Base-by-base conservation (phyloP, 1,140 invertebrate species). In the Drosophila tsacasi region DNA sequence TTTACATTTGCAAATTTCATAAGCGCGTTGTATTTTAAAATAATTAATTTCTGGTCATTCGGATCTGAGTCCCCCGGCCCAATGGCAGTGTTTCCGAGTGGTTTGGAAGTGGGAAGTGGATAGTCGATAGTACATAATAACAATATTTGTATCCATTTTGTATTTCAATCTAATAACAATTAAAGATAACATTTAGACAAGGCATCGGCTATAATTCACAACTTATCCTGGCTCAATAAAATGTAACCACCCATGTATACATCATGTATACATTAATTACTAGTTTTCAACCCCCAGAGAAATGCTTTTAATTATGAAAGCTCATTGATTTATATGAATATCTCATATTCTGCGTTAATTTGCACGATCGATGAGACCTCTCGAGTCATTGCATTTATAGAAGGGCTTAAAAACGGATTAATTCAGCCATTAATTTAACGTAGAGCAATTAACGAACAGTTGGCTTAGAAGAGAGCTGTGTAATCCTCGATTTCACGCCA, bases 391-490 rank as follows among this genome's bases (percentile, higher is more conserved):
- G 67, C 63, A 39, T 57, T 72, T n/a, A 52, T 61, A 15, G 23
- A 40, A 12, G 10, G 69, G 67, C 54, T 71, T 73, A 52, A 61
- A 61, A 61, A 61, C 19, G 37, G 71, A 73, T 74, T 74, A 74
- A 74, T 47, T 49, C 32, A 58, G 46, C 46, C 71, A 73, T 74
- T 74, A 74, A 74, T 74, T 61, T 74, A 17, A 57, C 68, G 71
- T 23, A 32, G 25, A 73, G 71, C 71, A 74, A 74, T 74, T 74
- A 74, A 74, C 71, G 69, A 73, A 52, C 68, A 42, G 67, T 74
- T 61, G 68, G 55, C 71, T 74, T 74, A 74, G 67, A 74, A 52
- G 46, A 40, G 69, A 73, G 68, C 55, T 23, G 55, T 73, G 69
- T 73, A 73, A 73, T 59, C 69, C 69, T 49, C 67, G 68, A 72